Evolutionary conservation across 2,888 invertebrate species (phyloP).

Genomic region (Teinopalpus imperialis): DNA sequence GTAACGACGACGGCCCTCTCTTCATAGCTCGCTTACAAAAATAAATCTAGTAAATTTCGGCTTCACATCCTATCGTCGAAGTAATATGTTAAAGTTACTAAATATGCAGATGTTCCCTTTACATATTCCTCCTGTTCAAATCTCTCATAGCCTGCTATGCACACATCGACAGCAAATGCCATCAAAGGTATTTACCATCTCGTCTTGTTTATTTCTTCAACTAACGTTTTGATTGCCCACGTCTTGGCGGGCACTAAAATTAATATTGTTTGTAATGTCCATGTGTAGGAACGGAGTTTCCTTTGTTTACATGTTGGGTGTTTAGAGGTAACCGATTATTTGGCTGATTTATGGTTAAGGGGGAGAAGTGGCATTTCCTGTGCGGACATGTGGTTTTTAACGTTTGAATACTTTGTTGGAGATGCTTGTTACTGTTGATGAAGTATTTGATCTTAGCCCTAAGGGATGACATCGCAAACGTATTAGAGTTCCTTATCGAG

Average conservation of each 20-base stretch:
- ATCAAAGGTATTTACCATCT: constrained; percentile 5
- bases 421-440: no score
- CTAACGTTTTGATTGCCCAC: constrained; percentile 6
- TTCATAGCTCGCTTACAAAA: no score
- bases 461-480: no score
- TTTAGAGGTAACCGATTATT: constrained; percentile 3
- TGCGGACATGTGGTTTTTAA: no score
- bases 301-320: constrained; percentile 1
- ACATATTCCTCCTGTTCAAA: background rate
- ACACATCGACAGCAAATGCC: background rate
- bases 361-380: constrained; percentile 6
- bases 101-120: constrained; percentile 6
- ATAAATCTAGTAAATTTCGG: no score
- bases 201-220: constrained; percentile 9
- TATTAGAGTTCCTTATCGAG: no score
- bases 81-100: background rate
- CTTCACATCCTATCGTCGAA: background rate
- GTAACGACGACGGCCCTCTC: no score
- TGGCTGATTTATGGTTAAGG: constrained; percentile 6
- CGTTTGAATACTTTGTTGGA: no score
- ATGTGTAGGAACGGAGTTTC: background rate
- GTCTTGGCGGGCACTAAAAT: constrained; percentile 12
- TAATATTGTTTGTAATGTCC: constrained; percentile 16
- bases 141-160: background rate
- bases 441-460: no score